Percentiles rank a stretch among this genome's conserved stretches.
These are phyloP conservation scores for Blomia tropicalis DNA, from an alignment of 2,888 invertebrate species.

Conservation along the genomic window DNA sequence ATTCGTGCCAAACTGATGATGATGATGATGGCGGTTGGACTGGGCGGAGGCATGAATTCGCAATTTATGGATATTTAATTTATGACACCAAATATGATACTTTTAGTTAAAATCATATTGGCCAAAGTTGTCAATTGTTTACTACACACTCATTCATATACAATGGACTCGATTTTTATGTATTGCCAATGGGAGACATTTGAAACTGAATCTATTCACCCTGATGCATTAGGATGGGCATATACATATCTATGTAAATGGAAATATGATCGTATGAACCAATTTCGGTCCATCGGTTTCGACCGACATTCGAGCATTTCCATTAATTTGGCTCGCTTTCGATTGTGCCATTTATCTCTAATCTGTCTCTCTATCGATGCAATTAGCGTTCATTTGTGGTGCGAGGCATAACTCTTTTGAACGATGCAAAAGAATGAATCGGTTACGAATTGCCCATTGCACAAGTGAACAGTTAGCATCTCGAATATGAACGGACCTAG, in stretches of 20 bases:
- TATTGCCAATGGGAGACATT: background rate
- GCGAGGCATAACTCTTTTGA: background rate
- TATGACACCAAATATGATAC: constrained; percentile 2
- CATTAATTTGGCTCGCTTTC: background rate
- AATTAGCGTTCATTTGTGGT: background rate
- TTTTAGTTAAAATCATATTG: background rate
- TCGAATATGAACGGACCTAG: too few relatives aligned
- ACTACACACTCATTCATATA: too few relatives aligned
- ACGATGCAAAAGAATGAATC: too few relatives aligned
- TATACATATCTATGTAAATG: background rate
- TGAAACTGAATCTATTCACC: background rate
- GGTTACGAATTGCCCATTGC: too few relatives aligned
- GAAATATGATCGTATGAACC: background rate
- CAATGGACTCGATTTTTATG: too few relatives aligned
- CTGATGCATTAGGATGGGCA: background rate
- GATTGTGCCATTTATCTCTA: constrained; percentile 12
- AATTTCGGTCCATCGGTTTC: background rate
- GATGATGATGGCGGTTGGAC: too few relatives aligned
- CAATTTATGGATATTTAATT: background rate
- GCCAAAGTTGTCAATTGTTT: background rate
- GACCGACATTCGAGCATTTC: background rate
- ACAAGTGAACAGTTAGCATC: too few relatives aligned
- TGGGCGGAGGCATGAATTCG: too few relatives aligned
- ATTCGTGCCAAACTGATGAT: too few relatives aligned
- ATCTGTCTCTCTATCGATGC: background rate